phyloP scores from a whole-genome alignment of 2,113 vertebrate genomes.

The Oreochromis spilurus region DNA sequence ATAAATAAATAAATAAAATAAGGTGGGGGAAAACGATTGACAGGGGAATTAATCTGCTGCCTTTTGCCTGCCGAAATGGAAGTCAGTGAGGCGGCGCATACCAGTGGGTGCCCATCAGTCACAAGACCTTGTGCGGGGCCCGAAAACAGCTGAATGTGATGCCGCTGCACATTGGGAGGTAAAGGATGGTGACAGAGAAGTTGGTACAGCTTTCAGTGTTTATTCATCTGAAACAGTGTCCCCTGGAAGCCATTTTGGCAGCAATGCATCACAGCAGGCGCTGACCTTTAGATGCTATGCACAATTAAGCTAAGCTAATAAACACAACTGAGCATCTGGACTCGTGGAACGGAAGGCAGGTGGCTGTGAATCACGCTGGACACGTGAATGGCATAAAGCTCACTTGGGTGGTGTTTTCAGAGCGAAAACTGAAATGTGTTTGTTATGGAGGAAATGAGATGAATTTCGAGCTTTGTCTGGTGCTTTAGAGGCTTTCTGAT shows the following conservation, averaged over 20 bases:
- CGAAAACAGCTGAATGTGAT: constrained; percentile 14
- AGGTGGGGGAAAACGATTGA: not conserved
- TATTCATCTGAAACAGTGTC: constrained; percentile 58
- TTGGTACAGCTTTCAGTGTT: constrained; percentile 42
- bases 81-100: constrained; percentile 44
- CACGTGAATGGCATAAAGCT: not conserved
- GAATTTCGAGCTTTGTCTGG: not conserved
- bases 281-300: constrained; percentile 62
- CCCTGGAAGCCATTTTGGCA: constrained; percentile 62
- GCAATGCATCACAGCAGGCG: constrained; percentile 50
- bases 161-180: constrained; percentile 16
- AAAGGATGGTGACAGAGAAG: constrained; percentile 21
- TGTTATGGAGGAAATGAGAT: constrained; percentile 9
- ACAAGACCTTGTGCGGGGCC: constrained; percentile 29
- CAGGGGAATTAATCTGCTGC: constrained; percentile 54
- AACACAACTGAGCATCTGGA: constrained; percentile 30
- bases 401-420: constrained; percentile 14
- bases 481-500: not conserved
- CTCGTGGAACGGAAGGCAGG: constrained; percentile 25
- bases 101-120: constrained; percentile 54
- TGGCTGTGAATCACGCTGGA: constrained; percentile 32
- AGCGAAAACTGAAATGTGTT: constrained; percentile 23
- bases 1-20: not conserved
- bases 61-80: constrained; percentile 52
- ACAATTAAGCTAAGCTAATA: constrained; percentile 68